phyloP scores from a whole-genome alignment of 2,797 vertebrate species.

The Lagorchestes hirsutus region DNA sequence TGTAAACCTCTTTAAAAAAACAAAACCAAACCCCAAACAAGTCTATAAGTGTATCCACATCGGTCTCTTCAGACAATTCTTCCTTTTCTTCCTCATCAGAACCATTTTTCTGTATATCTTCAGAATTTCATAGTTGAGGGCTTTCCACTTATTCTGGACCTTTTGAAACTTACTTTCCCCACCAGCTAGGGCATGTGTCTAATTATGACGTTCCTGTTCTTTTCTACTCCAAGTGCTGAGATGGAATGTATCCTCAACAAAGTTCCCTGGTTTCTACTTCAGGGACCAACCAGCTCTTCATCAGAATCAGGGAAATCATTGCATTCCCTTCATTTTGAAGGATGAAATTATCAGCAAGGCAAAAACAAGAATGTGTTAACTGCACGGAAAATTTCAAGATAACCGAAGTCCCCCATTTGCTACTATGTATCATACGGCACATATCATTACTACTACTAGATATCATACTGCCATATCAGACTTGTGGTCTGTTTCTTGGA shows the following conservation, averaged over 20 bases:
- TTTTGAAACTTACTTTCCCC: neutral
- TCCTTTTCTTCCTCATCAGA: neutral
- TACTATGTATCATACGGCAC: too few species aligned
- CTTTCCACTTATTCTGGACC: neutral
- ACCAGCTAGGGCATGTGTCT: neutral
- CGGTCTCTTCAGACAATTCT: neutral
- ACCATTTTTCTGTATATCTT: neutral
- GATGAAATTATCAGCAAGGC: too few species aligned
- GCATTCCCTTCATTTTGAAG: neutral
- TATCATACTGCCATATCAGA: too few species aligned
- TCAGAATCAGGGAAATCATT: neutral
- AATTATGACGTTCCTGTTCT: neutral
- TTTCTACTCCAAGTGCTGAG: neutral
- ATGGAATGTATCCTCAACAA: neutral
- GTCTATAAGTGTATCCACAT: neutral
- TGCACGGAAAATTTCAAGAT: neutral
- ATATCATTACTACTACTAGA: too few species aligned
- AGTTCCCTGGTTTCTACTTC: neutral
- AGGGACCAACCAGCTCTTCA: neutral
- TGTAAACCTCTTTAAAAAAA: neutral
- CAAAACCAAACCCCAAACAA: too few species aligned
- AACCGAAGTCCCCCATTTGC: neutral
- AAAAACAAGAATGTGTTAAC: neutral
- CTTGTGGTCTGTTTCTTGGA: too few species aligned
- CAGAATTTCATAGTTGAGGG: neutral